Percentiles rank a stretch among this genome's conserved stretches.
phyloP scores from a whole-genome alignment of 2,888 invertebrate genomes.

The Ametastegia equiseti region DNA sequence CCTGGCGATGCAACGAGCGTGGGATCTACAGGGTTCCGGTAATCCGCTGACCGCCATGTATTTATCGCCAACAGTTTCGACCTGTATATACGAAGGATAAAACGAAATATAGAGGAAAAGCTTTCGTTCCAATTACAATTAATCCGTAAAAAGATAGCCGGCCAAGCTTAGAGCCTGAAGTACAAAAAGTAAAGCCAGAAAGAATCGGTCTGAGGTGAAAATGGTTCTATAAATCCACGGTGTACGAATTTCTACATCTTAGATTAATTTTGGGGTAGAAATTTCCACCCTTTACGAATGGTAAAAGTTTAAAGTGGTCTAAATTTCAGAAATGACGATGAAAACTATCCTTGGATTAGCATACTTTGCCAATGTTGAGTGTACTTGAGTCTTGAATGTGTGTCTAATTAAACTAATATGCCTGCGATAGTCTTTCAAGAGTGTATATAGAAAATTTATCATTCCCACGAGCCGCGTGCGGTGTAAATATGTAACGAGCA shows the following conservation, averaged over 20 bases:
- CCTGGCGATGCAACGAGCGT: slow-evolving; percentile 93
- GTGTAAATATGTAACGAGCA: slow-evolving; percentile 26
- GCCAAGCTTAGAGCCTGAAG: no score
- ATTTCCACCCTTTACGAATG: background rate
- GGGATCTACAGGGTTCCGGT: slow-evolving; percentile 93
- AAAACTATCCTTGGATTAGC: no score
- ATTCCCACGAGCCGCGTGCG: background rate
- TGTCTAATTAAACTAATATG: no score
- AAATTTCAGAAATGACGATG: background rate
- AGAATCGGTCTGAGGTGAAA: no score
- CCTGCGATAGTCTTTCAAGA: no score
- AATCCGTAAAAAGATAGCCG: background rate
- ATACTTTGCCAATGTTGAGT: no score
- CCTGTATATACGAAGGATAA: slow-evolving; percentile 78
- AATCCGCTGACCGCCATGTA: slow-evolving; percentile 98
- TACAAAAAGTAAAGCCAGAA: no score
- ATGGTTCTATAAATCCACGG: no score
- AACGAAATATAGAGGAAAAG: background rate
- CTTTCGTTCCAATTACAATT: slow-evolving; percentile 8
- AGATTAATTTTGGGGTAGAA: background rate
- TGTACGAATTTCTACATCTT: no score
- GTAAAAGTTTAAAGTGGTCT: background rate
- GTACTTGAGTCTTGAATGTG: no score
- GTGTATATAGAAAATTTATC: background rate
- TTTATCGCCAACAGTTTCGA: slow-evolving; percentile 98